These are phyloP conservation scores for Stegophylla sp. DNA, from an alignment of 2,888 invertebrate genomes.

Conservation along the genomic window DNA sequence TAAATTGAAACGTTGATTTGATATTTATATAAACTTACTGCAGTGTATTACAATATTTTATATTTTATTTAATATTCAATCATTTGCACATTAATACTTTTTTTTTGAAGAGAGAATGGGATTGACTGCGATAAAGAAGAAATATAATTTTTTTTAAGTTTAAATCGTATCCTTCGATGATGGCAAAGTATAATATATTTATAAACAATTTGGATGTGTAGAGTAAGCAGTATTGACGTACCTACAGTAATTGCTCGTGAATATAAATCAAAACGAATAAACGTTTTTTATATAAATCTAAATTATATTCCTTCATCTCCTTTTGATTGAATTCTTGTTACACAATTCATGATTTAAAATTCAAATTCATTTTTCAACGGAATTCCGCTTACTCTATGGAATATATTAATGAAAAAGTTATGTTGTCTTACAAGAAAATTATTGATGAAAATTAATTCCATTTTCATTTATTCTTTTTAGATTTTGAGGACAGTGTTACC, in stretches of 20 bases:
- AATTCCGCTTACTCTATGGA: constrained; percentile 1
- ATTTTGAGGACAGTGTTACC: constrained; percentile 15
- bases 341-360: constrained; percentile 32
- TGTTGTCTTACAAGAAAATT: constrained; percentile 24
- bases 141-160: background rate
- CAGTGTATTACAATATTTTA: too few relatives aligned
- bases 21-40: too few relatives aligned
- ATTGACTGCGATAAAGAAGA: background rate
- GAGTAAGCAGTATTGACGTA: constrained; percentile 20
- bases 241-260: constrained; percentile 24
- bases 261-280: constrained; percentile 42
- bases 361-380: constrained; percentile 17
- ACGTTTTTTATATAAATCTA: constrained; percentile 1
- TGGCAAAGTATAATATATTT: constrained; percentile 4
- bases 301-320: constrained; percentile 4
- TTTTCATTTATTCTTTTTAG: constrained; percentile 28
- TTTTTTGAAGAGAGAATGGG: too few relatives aligned
- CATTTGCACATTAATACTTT: too few relatives aligned
- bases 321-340: constrained; percentile 27
- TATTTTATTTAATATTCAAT: too few relatives aligned
- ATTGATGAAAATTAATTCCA: constrained; percentile 23
- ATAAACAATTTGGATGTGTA: background rate
- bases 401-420: constrained; percentile 30
- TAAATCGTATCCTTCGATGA: background rate
- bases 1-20: too few relatives aligned